Evolutionary conservation across 2,797 vertebrate species (phyloP).

Genomic region (Sebastiscus tertius): DNA sequence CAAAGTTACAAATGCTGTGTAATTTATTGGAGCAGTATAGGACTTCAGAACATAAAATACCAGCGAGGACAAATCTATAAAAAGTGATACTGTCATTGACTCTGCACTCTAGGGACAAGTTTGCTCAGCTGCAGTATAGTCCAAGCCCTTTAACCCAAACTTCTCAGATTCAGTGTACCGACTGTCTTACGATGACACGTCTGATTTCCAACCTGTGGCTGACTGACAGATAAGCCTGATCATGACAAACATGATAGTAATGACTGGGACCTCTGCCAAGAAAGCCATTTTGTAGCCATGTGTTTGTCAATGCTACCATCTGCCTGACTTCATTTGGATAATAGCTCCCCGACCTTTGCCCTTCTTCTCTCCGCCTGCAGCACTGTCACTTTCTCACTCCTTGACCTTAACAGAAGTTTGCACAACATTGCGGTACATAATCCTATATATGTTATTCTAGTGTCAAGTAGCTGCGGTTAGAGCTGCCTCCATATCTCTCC

Average conservation of each 20-base stretch:
- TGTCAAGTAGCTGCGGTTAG: slow-evolving; percentile 39
- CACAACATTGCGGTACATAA: slow-evolving; percentile 38
- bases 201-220: slow-evolving; percentile 34
- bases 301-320: slow-evolving; percentile 64
- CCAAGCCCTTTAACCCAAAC: slow-evolving; percentile 15
- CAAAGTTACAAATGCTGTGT: slow-evolving; percentile 1
- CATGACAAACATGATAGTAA: slow-evolving; percentile 50
- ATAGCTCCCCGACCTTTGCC: slow-evolving; percentile 47
- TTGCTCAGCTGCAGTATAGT: background rate
- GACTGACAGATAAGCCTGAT: slow-evolving; percentile 59
- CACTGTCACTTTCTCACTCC: slow-evolving; percentile 12
- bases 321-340: slow-evolving; percentile 61
- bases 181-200: slow-evolving; percentile 29
- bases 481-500: slow-evolving; percentile 23
- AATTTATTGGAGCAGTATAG: background rate
- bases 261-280: slow-evolving; percentile 60
- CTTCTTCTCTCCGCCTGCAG: slow-evolving; percentile 16
- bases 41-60: background rate
- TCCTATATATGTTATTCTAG: slow-evolving; percentile 47
- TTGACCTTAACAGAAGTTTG: slow-evolving; percentile 44
- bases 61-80: background rate
- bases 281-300: slow-evolving; percentile 58
- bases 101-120: slow-evolving; percentile 1
- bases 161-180: slow-evolving; percentile 17
- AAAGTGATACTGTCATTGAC: background rate